Evolutionary conservation across 2,113 vertebrate genomes (phyloP).

Genomic region (Antigone vipio): DNA sequence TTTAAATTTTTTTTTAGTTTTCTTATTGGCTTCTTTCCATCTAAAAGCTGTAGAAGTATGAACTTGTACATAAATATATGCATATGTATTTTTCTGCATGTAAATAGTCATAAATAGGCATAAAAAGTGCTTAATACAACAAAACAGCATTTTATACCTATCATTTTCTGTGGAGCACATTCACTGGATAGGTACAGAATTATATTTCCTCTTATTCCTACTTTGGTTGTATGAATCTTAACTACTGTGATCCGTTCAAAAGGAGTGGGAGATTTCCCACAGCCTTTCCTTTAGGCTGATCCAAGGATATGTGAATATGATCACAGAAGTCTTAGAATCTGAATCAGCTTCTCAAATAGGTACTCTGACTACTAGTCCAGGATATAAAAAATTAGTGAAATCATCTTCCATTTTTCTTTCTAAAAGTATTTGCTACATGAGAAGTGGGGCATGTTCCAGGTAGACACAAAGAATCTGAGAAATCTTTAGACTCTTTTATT

Average conservation of each 20-base stretch:
- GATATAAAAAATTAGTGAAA: neutral
- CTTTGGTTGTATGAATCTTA: neutral
- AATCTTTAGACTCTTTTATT: neutral
- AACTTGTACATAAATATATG: neutral
- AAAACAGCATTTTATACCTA: neutral
- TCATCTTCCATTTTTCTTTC: neutral
- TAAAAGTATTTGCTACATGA: neutral
- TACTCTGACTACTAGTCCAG: neutral
- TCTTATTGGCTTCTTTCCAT: neutral
- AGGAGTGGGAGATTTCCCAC: neutral
- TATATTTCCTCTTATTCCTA: neutral
- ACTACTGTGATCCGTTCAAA: neutral
- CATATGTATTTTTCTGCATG: neutral
- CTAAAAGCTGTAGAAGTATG: neutral
- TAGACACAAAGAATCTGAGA: neutral
- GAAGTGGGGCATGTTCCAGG: neutral
- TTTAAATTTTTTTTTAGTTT: neutral
- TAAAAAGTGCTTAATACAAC: neutral
- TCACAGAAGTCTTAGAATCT: neutral
- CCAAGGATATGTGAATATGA: neutral
- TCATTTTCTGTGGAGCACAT: neutral
- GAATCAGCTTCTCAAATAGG: neutral
- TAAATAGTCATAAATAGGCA: neutral
- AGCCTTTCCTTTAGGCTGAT: neutral
- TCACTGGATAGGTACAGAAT: neutral